Conservation (phyloP, 2,888 invertebrate genomes). For the Byasa hedistus region DNA sequence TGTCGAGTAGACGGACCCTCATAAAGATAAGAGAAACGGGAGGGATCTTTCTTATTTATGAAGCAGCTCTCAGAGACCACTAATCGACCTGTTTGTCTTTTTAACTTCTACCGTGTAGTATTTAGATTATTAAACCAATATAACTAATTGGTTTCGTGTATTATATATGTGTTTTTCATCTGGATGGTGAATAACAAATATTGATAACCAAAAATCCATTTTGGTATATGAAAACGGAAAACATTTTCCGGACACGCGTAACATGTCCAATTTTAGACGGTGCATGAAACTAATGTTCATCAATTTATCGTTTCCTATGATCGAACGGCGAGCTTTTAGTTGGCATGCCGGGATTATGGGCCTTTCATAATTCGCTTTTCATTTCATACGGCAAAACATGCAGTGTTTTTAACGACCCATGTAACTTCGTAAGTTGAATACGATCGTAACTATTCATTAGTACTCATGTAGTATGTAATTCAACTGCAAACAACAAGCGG, state of each 20-base stretch:
- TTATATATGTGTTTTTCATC: too few relatives aligned
- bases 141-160: too few relatives aligned
- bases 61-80: neutral
- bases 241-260: neutral
- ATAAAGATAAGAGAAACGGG: slow-evolving; percentile 21
- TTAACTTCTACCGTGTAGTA: too few relatives aligned
- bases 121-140: too few relatives aligned
- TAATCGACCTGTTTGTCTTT: neutral
- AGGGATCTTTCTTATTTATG: slow-evolving; percentile 4
- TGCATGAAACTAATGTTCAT: slow-evolving; percentile 21
- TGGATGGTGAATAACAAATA: too few relatives aligned
- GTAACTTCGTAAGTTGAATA: neutral
- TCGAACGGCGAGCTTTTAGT: slow-evolving; percentile 29
- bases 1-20: slow-evolving; percentile 21
- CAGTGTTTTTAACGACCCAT: neutral
- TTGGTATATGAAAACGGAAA: neutral
- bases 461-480: neutral
- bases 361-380: slow-evolving; percentile 28
- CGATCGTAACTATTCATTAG: neutral
- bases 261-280: neutral
- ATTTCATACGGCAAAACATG: slow-evolving; percentile 18
- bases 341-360: slow-evolving; percentile 25
- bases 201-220: neutral
- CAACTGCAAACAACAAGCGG: slow-evolving; percentile 18
- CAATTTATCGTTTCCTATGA: slow-evolving; percentile 29